A percentile compares a stretch with the other conserved stretches of the same genome.
These are phyloP conservation scores for Saturnia pavonia DNA, from an alignment of 2,888 invertebrate species.

Conservation along the genomic window DNA sequence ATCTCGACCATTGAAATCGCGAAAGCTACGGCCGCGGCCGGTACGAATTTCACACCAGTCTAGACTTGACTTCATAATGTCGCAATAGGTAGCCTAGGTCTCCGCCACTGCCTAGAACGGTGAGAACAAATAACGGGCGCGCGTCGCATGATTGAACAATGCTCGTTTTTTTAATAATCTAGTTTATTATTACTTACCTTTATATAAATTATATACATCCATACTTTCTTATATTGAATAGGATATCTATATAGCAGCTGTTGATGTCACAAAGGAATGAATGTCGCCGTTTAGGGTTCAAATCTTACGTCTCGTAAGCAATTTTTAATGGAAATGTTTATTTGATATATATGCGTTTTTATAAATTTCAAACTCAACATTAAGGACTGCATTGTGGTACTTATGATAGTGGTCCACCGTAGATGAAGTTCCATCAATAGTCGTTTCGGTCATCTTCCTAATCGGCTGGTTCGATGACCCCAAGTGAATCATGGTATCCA, in stretches of 20 bases:
- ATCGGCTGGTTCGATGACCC: background rate
- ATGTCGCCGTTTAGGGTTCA: background rate
- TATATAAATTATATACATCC: constrained; percentile 15
- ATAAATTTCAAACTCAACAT: background rate
- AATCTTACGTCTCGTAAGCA: background rate
- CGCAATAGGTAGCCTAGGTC: constrained; percentile 57
- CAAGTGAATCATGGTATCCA: background rate
- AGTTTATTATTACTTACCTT: constrained; percentile 29
- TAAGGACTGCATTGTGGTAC: background rate
- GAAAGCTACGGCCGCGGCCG: constrained; percentile 64
- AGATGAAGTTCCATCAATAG: background rate
- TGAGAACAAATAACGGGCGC: constrained; percentile 68
- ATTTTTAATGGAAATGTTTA: background rate
- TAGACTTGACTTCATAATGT: constrained; percentile 69
- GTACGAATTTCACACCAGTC: constrained; percentile 78
- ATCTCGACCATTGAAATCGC: constrained; percentile 69
- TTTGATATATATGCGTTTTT: background rate
- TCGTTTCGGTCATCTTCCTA: background rate
- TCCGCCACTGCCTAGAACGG: constrained; percentile 59
- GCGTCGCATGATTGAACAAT: constrained; percentile 50
- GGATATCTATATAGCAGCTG: constrained; percentile 1
- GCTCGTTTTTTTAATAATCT: constrained; percentile 38
- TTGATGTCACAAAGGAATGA: background rate
- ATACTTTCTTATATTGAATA: constrained; percentile 11
- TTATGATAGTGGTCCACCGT: background rate